phyloP scores from a whole-genome alignment of 37 sponge, comb jelly and placozoan genomes.

The Corticium candelabrum region DNA sequence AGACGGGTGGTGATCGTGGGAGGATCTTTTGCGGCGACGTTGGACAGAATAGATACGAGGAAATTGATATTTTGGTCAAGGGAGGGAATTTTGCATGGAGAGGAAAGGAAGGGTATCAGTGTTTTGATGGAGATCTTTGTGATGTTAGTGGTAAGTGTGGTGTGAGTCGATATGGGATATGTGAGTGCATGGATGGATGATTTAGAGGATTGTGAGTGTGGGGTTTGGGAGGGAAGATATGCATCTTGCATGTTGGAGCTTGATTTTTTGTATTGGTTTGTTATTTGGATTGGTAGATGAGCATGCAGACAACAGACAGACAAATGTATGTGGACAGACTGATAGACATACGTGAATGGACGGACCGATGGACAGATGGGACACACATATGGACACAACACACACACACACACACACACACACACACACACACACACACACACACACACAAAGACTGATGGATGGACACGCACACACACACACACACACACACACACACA shows the following conservation, averaged over 20 bases:
- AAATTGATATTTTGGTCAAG: constrained; percentile 56
- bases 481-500: background rate
- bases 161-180: too few relatives aligned
- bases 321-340: too few relatives aligned
- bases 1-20: constrained; percentile 38
- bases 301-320: background rate
- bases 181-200: too few relatives aligned
- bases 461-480: too few relatives aligned
- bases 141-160: background rate
- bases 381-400: background rate
- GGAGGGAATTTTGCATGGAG: constrained; percentile 75
- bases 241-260: background rate
- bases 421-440: constrained; percentile 5
- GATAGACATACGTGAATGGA: too few relatives aligned
- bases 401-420: constrained; percentile 5
- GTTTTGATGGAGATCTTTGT: background rate
- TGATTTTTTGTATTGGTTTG: too few relatives aligned
- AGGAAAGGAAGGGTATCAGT: constrained; percentile 43
- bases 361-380: too few relatives aligned
- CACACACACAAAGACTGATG: too few relatives aligned
- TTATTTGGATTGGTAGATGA: background rate
- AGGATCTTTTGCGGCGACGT: constrained; percentile 80
- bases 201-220: too few relatives aligned
- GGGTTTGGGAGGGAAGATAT: background rate
- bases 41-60: constrained; percentile 58